Evolutionary conservation across 2,888 invertebrate species (phyloP).

Genomic region (Hemithea aestivaria): DNA sequence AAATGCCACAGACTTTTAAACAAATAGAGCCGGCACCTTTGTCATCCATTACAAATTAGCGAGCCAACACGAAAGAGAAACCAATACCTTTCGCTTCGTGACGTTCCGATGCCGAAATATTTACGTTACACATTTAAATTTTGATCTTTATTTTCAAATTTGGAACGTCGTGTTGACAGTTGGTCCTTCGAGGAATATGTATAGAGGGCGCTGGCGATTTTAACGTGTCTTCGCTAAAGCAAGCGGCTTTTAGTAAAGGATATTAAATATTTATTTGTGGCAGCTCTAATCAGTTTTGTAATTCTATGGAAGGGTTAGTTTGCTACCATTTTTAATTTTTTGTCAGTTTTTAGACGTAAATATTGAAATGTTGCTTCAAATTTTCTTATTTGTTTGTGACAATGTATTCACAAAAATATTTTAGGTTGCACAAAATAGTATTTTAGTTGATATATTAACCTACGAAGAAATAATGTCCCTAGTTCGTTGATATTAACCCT

Average conservation of each 20-base stretch:
- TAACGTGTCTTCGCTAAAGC: slow-evolving; percentile 55
- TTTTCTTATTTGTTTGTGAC: no score
- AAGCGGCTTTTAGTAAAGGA: slow-evolving; percentile 39
- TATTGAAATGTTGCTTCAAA: slow-evolving; percentile 9
- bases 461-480: no score
- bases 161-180: slow-evolving; percentile 52
- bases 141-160: slow-evolving; percentile 42
- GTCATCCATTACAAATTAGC: slow-evolving; percentile 48
- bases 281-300: slow-evolving; percentile 56
- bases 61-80: slow-evolving; percentile 39
- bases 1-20: slow-evolving; percentile 8
- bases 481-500: no score
- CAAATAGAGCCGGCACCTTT: slow-evolving; percentile 40
- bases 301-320: slow-evolving; percentile 54
- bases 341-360: slow-evolving; percentile 5
- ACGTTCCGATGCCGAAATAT: slow-evolving; percentile 42
- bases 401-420: no score
- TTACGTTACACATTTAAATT: slow-evolving; percentile 45
- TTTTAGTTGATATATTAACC: no score
- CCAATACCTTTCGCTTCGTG: slow-evolving; percentile 49
- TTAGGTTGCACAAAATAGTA: no score
- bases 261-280: slow-evolving; percentile 48
- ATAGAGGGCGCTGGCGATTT: slow-evolving; percentile 43
- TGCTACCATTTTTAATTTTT: slow-evolving; percentile 35
- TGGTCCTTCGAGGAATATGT: slow-evolving; percentile 59